phyloP scores from a whole-genome alignment of 2,888 invertebrate genomes.

The Phanerotoma sp. region DNA sequence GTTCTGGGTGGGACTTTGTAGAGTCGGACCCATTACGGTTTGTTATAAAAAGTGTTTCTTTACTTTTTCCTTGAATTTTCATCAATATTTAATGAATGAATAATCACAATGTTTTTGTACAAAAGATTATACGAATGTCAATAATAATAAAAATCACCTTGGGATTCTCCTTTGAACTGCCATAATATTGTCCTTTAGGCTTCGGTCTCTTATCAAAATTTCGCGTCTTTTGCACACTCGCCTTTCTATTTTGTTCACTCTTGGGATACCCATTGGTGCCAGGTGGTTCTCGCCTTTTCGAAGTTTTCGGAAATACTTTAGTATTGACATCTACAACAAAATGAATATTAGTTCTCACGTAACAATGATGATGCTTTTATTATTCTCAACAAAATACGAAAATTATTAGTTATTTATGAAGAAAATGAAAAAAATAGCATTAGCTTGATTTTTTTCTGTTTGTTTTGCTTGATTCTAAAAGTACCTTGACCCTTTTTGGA shows the following conservation, averaged over 20 bases:
- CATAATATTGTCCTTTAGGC: conserved; percentile 65
- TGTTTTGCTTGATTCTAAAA: too few species aligned
- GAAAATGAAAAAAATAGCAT: conserved; percentile 37
- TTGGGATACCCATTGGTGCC: conserved; percentile 61
- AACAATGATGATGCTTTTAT: too few species aligned
- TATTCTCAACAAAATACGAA: too few species aligned
- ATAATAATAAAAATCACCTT: conserved; percentile 56
- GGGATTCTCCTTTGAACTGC: conserved; percentile 72
- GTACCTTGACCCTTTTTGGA: conserved; percentile 73
- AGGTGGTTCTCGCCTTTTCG: conserved; percentile 66
- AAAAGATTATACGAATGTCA: background rate
- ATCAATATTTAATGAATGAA: background rate
- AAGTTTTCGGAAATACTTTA: conserved; percentile 56
- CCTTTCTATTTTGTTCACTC: conserved; percentile 71
- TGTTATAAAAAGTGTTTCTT: too few species aligned
- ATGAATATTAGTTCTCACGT: too few species aligned
- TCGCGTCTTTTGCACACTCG: conserved; percentile 68
- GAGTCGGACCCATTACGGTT: too few species aligned
- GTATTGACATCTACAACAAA: conserved; percentile 44
- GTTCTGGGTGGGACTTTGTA: too few species aligned
- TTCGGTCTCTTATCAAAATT: conserved; percentile 72
- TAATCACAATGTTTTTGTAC: background rate
- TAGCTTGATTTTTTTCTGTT: too few species aligned
- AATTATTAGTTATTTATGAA: too few species aligned
- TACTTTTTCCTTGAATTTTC: too few species aligned